Evolutionary conservation across 1,140 invertebrate genomes (phyloP), one percentile per base, ranked within the genome.

Genomic region (Caenorhabditis briggsae): DNA sequence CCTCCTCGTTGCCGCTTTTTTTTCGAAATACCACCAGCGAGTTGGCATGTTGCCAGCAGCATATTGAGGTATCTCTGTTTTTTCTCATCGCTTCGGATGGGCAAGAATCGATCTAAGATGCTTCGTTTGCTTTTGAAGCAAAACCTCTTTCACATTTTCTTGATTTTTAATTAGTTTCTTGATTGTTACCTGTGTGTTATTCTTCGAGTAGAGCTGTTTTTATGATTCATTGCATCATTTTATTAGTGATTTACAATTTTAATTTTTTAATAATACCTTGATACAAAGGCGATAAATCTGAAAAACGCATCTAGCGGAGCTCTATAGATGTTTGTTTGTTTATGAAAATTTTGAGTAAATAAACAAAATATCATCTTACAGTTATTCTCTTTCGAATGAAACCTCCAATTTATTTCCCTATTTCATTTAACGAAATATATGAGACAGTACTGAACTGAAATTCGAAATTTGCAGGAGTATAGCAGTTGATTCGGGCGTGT

Each of bases 21-120:
- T 78, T 78, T 78, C 70, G 70, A 78, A 78, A 78, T 53, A 78
- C 70, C 8, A n/a, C 23, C 9, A 5, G 70, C 46, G 70, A 78
- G 70, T 78, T 78, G 70, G 70, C 70, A 78, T 23, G 70, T 50
- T 78, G 46, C 70, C 70, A 78, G n/a, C 18, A 23, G 23, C 16
- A 14, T 50, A 25, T 16, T 43, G n/a, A 78, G n/a, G 70, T 20
- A 50, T 78, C 70, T 18, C 2, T 78, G 64, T 46, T 70, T 7
- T 53, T 20, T 50, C 50, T 50, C 46, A 50, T 50, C 14, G 18
- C 43, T 78, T 25, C 2, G 59, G 2, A 33, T 64, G 23, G 9
- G 23, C 5, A 18, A 2, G 5, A 25, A 70, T 70, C 65, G 65
- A 64, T 64, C n/a, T 8, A n/a, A 58, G 56, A 5, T 58, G 56